Evolutionary conservation across 1,140 invertebrate species (phyloP).

Genomic region (Melitaea cinxia): DNA sequence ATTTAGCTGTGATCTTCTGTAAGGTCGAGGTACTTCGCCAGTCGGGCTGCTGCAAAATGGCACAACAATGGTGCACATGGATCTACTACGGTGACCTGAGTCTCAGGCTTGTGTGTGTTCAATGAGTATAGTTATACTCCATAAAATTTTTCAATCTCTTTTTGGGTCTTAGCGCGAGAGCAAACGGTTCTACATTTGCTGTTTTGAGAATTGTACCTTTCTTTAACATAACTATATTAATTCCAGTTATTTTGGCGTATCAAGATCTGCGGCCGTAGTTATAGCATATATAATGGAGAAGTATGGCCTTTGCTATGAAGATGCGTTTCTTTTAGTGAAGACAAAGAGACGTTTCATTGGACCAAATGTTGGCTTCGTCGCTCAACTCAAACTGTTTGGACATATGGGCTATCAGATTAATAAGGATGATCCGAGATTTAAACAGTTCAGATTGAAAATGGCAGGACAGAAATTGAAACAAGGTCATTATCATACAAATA

Average conservation of each 20-base stretch:
- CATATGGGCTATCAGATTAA: constrained; percentile 89
- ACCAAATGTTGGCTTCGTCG: constrained; percentile 89
- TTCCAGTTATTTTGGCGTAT: constrained; percentile 91
- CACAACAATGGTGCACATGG: too few relatives aligned
- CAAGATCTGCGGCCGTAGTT: constrained; percentile 90
- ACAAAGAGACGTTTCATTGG: constrained; percentile 85
- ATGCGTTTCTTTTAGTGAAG: constrained; percentile 87
- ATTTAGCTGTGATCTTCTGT: too few relatives aligned
- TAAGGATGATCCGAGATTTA: constrained; percentile 87
- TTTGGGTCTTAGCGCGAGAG: too few relatives aligned
- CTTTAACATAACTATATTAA: too few relatives aligned
- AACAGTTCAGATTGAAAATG: constrained; percentile 88
- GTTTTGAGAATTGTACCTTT: too few relatives aligned
- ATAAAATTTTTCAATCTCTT: too few relatives aligned
- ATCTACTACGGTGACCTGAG: too few relatives aligned
- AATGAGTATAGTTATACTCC: too few relatives aligned
- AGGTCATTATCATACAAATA: constrained; percentile 77
- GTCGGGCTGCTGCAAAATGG: too few relatives aligned
- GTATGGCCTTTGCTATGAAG: constrained; percentile 85
- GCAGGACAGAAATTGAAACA: constrained; percentile 91
- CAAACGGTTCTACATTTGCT: too few relatives aligned
- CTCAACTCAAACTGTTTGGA: constrained; percentile 89
- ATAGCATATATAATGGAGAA: constrained; percentile 94
- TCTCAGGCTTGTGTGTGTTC: too few relatives aligned
- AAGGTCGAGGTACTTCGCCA: too few relatives aligned